Evolutionary conservation across 2,113 vertebrate genomes (phyloP).

Genomic region (Sapajus apella): DNA sequence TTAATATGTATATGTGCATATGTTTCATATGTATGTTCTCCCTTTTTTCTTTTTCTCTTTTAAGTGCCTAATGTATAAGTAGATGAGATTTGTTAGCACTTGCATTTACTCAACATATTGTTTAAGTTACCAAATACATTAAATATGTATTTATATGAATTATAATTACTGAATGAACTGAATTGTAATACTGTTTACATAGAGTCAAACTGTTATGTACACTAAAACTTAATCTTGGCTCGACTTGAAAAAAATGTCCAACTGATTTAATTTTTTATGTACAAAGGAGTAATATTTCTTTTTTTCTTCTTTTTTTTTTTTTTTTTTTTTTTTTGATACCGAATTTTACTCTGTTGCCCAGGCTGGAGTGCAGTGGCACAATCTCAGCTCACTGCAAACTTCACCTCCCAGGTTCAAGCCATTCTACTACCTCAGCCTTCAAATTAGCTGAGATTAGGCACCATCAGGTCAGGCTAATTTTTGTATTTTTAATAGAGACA

Average conservation of each 20-base stretch:
- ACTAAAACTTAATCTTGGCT: background rate
- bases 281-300: background rate
- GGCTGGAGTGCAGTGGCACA: no score
- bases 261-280: background rate
- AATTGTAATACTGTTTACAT: background rate
- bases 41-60: background rate
- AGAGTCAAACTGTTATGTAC: background rate
- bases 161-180: background rate
- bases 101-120: background rate
- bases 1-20: background rate
- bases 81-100: background rate
- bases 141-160: background rate
- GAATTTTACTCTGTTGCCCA: no score
- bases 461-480: no score
- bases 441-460: no score
- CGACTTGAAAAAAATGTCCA: background rate
- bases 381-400: no score
- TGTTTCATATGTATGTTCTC: no score
- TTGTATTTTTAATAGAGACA: no score
- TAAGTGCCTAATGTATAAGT: background rate
- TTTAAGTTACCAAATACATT: background rate
- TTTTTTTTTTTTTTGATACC: no score
- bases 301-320: no score
- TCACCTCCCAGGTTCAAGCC: no score
- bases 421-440: no score